phyloP scores from a whole-genome alignment of 2,888 invertebrate species.

The Eupithecia tripunctaria region DNA sequence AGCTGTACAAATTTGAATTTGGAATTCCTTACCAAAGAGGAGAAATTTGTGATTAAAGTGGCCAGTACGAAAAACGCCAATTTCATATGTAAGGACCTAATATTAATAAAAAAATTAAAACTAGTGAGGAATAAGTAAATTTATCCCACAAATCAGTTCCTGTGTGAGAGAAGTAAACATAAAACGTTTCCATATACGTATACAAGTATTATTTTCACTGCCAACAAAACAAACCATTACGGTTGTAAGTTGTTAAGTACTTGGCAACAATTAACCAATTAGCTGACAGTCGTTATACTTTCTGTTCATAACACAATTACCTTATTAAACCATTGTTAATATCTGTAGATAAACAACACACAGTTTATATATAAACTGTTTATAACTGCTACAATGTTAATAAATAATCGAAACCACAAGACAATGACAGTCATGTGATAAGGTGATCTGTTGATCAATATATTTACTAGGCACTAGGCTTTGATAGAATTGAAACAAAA shows the following conservation, averaged over 20 bases:
- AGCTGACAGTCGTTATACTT: conserved; percentile 2
- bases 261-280: conserved; percentile 7
- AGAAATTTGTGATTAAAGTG: no score
- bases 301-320: conserved; percentile 7
- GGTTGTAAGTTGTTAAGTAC: background rate
- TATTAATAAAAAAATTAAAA: no score
- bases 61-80: no score
- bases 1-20: no score
- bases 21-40: no score
- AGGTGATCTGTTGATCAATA: background rate
- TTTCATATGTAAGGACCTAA: no score
- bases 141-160: no score
- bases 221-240: background rate
- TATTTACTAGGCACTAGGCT: background rate
- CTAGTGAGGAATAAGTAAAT: no score
- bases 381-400: background rate
- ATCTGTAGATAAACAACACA: background rate
- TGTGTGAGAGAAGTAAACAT: no score
- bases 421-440: background rate
- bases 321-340: background rate
- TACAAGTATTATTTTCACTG: background rate
- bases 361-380: background rate
- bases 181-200: no score
- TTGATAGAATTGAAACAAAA: background rate
- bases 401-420: background rate